phyloP scores from a whole-genome alignment of 2,888 invertebrate species.

The Platycheirus albimanus region DNA sequence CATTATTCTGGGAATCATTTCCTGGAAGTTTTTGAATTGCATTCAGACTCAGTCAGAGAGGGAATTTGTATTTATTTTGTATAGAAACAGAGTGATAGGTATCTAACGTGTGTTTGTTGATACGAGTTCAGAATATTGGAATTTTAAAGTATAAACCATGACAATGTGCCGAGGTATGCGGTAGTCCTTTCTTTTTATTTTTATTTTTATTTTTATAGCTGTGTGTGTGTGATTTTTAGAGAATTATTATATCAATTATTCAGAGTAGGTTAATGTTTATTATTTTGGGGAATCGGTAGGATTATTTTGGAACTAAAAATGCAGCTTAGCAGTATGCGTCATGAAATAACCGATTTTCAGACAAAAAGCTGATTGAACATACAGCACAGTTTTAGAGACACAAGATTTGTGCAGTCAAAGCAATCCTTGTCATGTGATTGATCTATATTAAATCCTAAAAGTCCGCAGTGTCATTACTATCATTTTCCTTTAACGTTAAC shows the following conservation, averaged over 20 bases:
- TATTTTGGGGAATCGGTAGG: neutral
- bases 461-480: no score
- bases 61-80: constrained; percentile 9
- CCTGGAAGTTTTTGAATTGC: constrained; percentile 36
- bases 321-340: no score
- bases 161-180: neutral
- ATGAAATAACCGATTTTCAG: no score
- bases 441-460: no score
- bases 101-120: constrained; percentile 13
- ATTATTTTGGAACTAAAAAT: no score
- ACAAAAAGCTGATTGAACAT: no score
- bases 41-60: neutral
- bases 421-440: no score
- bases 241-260: neutral
- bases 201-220: no score
- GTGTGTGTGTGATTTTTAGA: neutral
- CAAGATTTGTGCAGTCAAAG: no score
- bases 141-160: constrained; percentile 7
- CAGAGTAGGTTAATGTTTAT: neutral
- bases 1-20: constrained; percentile 36
- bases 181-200: no score
- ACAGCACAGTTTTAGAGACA: no score
- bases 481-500: no score
- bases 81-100: neutral
- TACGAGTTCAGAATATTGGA: constrained; percentile 11